Evolutionary conservation across 1,140 invertebrate genomes (phyloP), one percentile per base, ranked within the genome.

Genomic region (Elymnias hypermnestra): DNA sequence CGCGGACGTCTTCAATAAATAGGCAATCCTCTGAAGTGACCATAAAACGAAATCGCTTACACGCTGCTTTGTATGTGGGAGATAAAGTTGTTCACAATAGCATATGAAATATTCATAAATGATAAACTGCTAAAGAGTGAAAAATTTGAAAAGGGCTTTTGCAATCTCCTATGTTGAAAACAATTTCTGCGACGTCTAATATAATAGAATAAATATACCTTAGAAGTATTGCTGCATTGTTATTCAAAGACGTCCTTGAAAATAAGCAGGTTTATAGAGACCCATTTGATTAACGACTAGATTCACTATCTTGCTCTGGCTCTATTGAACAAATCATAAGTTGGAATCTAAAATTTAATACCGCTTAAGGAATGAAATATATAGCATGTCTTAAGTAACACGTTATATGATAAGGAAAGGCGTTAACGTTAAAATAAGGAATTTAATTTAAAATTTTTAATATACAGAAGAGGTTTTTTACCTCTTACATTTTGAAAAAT

Each of bases 11-110:
- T 41, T 22, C 25, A 49, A 45, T 43, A 53, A 50, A 53, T 53
- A 50, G 46, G 29, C 46, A 58, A 58, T 58, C 41, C 46, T 58
- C 50, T 33, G 29, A 19, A 15, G 15, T 19, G 21, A 44, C 50
- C 38, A 69, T 75, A 71, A 70, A 72, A 71, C 66, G 53, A 53
- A 70, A 64, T 62, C 51, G 50, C 53, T 62, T 42, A 65, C n/a
- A 66, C 66, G 55, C 63, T 63, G 69, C 71, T 70, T 65, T 74
- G 70, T 72, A 18, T 26, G 42, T 39, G 29, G 50, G 46, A 61
- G 60, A 72, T 72, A 72, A 73, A 79, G 67, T 75, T 44, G 63
- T 76, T 67, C 65, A 71, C 67, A 73, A 76, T 73, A 69, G 69
- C 62, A 73, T 21, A 36, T 71, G 65, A 67, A 72, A 73, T 75